phyloP scores from a whole-genome alignment of 2,113 vertebrate species.

The Pygoscelis antarcticus region DNA sequence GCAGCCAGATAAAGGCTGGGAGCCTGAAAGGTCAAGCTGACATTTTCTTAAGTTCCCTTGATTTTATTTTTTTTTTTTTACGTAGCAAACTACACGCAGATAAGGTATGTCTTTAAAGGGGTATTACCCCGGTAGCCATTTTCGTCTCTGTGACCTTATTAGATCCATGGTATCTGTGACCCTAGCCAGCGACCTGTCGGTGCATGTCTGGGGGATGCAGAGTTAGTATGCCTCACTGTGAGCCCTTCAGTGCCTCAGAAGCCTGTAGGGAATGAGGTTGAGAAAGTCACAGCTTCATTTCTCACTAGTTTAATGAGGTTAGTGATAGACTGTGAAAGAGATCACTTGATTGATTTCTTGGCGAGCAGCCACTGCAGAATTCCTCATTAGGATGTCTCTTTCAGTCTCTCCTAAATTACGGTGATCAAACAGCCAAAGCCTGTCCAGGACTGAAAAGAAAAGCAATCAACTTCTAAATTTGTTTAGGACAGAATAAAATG shows the following conservation, averaged over 20 bases:
- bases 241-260: background rate
- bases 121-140: background rate
- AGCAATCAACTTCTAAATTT: background rate
- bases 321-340: constrained; percentile 25
- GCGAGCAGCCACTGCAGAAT: constrained; percentile 12
- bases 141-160: background rate
- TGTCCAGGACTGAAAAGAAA: background rate
- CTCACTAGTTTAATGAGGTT: constrained; percentile 55
- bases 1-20: background rate
- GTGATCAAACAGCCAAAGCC: background rate
- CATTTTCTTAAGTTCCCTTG: background rate
- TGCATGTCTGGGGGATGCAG: background rate
- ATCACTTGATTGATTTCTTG: constrained; percentile 38
- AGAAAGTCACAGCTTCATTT: constrained; percentile 29
- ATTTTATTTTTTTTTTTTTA: background rate
- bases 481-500: background rate
- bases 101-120: background rate
- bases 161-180: background rate
- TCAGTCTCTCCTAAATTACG: background rate
- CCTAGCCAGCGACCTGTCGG: background rate
- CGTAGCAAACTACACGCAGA: background rate
- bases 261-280: constrained; percentile 1
- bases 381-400: constrained; percentile 28
- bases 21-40: background rate
- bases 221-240: background rate